Evolutionary conservation across 2,113 vertebrate genomes (phyloP).

Genomic region (Macrotus californicus): DNA sequence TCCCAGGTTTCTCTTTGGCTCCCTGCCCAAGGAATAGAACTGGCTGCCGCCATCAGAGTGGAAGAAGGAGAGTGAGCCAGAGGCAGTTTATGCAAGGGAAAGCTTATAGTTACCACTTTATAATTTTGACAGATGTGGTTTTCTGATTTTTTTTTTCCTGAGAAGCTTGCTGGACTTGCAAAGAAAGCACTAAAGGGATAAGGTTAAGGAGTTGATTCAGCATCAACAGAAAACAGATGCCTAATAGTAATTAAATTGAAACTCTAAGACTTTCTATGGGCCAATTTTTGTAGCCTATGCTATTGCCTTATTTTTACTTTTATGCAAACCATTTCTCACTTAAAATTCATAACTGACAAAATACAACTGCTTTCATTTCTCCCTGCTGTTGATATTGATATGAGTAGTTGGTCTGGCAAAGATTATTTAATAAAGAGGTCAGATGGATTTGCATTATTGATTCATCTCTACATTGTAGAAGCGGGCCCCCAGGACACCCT

Average conservation of each 20-base stretch:
- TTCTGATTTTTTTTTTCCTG: conserved; percentile 20
- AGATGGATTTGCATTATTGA: not conserved
- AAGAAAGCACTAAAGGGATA: conserved; percentile 23
- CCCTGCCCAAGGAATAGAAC: not conserved
- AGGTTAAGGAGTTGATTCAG: conserved; percentile 46
- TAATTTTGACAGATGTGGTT: conserved; percentile 31
- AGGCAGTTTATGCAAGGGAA: not conserved
- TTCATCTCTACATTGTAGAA: not conserved
- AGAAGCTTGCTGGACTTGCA: conserved; percentile 53
- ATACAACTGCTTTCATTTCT: conserved; percentile 12
- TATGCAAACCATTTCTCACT: not conserved
- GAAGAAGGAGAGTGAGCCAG: not conserved
- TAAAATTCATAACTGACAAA: conserved; percentile 45
- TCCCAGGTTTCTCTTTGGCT: not conserved
- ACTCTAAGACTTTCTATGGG: not conserved
- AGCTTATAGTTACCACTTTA: not conserved
- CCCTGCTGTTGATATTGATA: not conserved
- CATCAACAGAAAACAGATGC: conserved; percentile 36
- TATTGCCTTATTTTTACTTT: conserved; percentile 50
- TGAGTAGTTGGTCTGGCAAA: not conserved
- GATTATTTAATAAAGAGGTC: not conserved
- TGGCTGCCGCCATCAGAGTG: not conserved
- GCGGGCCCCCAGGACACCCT: not conserved
- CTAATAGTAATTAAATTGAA: conserved; percentile 53
- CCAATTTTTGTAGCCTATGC: not conserved